These are phyloP conservation scores for Carcharodon carcharias DNA, from an alignment of 2,797 vertebrate species.

Conservation along the genomic window DNA sequence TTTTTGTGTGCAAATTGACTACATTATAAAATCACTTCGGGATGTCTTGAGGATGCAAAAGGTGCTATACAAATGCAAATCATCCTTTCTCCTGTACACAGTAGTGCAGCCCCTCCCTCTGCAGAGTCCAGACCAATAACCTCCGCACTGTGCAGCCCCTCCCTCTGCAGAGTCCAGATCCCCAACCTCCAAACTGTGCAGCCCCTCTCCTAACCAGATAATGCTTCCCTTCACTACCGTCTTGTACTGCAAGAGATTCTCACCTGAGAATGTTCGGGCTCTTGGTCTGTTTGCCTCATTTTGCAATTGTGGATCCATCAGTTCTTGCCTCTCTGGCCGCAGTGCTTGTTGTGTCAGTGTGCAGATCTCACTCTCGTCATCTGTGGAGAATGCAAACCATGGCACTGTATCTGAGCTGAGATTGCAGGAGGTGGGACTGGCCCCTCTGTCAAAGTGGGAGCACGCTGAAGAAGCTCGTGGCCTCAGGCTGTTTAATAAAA, in stretches of 20 bases:
- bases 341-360: neutral
- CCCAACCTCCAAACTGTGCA: neutral
- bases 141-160: neutral
- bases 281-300: neutral
- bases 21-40: no score
- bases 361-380: conserved; percentile 71
- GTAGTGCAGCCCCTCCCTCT: no score
- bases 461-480: conserved; percentile 69
- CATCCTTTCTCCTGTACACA: no score
- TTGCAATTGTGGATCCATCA: neutral
- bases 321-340: neutral
- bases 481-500: neutral
- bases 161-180: neutral
- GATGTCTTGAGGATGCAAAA: no score
- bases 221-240: neutral
- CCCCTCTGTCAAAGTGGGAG: conserved; percentile 75
- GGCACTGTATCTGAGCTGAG: conserved; percentile 90
- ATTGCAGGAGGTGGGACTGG: conserved; percentile 72
- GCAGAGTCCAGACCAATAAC: no score
- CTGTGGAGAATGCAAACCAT: conserved; percentile 85
- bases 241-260: neutral
- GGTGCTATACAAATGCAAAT: no score
- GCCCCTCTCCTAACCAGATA: neutral
- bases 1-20: no score
- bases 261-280: conserved; percentile 9